phyloP scores from a whole-genome alignment of 2,113 vertebrate species.

The Dipodomys spectabilis region DNA sequence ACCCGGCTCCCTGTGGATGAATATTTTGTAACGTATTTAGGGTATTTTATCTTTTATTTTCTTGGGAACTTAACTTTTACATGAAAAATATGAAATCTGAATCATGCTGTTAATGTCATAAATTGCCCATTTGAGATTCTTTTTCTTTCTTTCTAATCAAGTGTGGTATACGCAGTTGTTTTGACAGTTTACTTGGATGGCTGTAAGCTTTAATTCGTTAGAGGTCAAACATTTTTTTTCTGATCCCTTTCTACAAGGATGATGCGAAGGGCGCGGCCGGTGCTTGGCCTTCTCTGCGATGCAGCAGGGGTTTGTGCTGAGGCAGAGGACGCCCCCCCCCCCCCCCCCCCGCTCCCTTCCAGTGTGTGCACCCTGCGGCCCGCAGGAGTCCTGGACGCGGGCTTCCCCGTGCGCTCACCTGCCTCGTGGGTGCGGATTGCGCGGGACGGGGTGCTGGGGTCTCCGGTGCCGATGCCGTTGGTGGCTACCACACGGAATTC shows the following conservation, averaged over 20 bases:
- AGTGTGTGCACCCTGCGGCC: too few species aligned
- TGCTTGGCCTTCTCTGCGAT: neutral
- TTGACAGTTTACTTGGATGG: neutral
- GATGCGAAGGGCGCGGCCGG: neutral
- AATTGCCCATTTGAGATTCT: neutral
- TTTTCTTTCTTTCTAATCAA: neutral
- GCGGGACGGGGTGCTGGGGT: conserved; percentile 94
- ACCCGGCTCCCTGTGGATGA: conserved; percentile 18
- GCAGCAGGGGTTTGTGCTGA: too few species aligned
- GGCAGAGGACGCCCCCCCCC: too few species aligned
- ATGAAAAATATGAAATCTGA: neutral
- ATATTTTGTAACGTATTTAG: neutral
- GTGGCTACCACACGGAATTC: conserved; percentile 98
- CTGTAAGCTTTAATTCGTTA: neutral
- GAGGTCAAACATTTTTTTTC: neutral
- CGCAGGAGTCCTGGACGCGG: too few species aligned
- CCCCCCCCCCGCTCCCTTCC: too few species aligned
- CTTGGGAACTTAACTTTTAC: conserved; percentile 35
- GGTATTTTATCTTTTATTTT: conserved; percentile 1
- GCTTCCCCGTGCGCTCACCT: conserved; percentile 83
- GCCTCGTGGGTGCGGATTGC: conserved; percentile 95
- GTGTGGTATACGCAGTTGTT: neutral
- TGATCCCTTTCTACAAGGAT: neutral
- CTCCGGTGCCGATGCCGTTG: conserved; percentile 96
- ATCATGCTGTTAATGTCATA: neutral